These are phyloP conservation scores for Mormyrus hasselquistii DNA, from an alignment of 2,797 vertebrate species.

Conservation along the genomic window DNA sequence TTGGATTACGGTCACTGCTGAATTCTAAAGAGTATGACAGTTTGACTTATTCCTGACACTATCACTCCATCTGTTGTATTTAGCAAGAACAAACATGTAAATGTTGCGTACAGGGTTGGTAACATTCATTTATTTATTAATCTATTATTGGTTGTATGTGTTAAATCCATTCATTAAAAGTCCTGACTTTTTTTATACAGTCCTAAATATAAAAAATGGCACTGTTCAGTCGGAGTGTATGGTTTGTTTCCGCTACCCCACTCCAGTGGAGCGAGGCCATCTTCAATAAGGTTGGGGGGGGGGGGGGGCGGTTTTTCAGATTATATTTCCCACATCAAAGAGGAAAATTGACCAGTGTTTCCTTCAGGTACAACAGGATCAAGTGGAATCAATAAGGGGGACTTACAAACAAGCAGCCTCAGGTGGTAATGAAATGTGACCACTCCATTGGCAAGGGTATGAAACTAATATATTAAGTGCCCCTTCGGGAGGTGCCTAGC, in stretches of 20 bases:
- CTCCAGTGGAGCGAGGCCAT: neutral
- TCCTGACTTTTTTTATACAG: neutral
- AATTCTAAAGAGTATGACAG: neutral
- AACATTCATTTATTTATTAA: neutral
- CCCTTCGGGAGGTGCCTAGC: neutral
- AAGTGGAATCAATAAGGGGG: constrained; percentile 21
- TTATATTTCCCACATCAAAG: constrained; percentile 24
- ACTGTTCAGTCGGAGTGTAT: neutral
- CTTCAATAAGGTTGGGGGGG: constrained; percentile 26
- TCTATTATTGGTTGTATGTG: neutral
- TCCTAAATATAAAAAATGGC: neutral
- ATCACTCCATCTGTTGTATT: neutral
- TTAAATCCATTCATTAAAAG: neutral
- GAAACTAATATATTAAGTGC: constrained; percentile 3
- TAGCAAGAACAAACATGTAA: neutral
- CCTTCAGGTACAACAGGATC: constrained; percentile 25
- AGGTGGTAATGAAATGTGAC: constrained; percentile 20
- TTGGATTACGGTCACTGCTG: neutral
- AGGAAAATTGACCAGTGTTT: constrained; percentile 22
- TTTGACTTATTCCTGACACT: neutral
- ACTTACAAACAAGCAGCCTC: constrained; percentile 14
- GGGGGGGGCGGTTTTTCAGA: constrained; percentile 34
- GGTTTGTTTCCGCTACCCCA: neutral
- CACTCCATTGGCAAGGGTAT: constrained; percentile 15
- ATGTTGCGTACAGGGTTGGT: neutral